Percentiles rank a stretch among this genome's conserved stretches.
These are phyloP conservation scores for Pagrus major DNA, from an alignment of 2,113 vertebrate species.

Conservation along the genomic window DNA sequence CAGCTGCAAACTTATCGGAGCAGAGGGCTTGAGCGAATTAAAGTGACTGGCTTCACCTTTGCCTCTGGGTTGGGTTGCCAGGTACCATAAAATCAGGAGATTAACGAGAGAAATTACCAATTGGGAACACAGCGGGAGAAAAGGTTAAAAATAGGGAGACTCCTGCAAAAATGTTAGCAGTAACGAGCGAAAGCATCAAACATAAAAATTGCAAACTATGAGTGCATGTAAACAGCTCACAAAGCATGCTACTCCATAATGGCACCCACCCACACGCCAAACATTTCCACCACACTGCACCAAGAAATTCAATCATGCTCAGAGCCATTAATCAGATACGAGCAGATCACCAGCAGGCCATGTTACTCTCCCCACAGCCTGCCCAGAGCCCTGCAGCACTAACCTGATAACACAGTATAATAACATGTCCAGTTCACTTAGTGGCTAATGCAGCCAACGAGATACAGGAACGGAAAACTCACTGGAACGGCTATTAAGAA, in stretches of 20 bases:
- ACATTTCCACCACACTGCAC: conserved; percentile 20
- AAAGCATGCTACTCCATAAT: neutral
- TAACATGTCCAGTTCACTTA: conserved; percentile 65
- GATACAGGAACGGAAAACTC: conserved; percentile 13
- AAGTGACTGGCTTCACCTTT: too few relatives aligned
- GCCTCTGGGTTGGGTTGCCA: too few relatives aligned
- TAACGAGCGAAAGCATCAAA: neutral
- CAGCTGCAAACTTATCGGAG: too few relatives aligned
- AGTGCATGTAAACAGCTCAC: too few relatives aligned
- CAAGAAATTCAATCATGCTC: conserved; percentile 64
- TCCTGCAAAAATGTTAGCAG: neutral
- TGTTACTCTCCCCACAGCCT: conserved; percentile 41
- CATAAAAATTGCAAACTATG: neutral
- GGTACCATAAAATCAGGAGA: too few relatives aligned
- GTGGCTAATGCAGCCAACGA: conserved; percentile 18
- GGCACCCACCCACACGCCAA: neutral
- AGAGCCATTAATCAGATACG: conserved; percentile 50
- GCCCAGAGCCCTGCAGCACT: conserved; percentile 54
- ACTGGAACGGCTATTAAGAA: conserved; percentile 9
- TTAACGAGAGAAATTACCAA: too few relatives aligned
- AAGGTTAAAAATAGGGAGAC: too few relatives aligned
- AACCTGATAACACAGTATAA: conserved; percentile 58
- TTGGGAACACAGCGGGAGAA: too few relatives aligned
- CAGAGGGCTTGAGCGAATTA: too few relatives aligned
- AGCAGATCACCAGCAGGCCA: conserved; percentile 43